Evolutionary conservation across 2,797 vertebrate genomes (phyloP).

Genomic region (Liparis tanakae): DNA sequence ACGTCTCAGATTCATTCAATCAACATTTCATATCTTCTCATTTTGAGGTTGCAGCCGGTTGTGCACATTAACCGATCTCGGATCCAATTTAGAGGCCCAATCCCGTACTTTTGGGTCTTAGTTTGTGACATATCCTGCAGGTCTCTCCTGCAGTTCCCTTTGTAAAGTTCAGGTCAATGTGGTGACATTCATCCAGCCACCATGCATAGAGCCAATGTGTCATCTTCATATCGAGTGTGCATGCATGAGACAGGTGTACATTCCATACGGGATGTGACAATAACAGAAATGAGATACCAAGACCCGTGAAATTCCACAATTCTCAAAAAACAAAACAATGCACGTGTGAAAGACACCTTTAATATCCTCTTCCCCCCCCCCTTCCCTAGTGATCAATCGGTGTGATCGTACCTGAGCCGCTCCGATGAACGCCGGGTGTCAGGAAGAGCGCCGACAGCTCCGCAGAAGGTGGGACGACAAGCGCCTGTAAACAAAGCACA

Average conservation of each 20-base stretch:
- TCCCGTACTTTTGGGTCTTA: too few relatives aligned
- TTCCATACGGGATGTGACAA: background rate
- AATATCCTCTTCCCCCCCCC: constrained; percentile 86
- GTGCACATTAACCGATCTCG: background rate
- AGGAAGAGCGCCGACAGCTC: constrained; percentile 82
- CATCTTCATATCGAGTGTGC: background rate
- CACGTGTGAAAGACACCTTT: constrained; percentile 86
- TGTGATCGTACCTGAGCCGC: constrained; percentile 80
- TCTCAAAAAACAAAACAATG: constrained; percentile 3
- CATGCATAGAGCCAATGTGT: too few relatives aligned
- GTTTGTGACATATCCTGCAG: too few relatives aligned
- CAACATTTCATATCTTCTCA: constrained; percentile 25
- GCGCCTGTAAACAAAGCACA: constrained; percentile 83
- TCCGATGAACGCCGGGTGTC: constrained; percentile 72
- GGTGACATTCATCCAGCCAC: background rate
- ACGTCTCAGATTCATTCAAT: constrained; percentile 37
- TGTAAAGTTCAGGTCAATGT: background rate
- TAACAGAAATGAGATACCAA: background rate
- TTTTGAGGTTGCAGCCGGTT: constrained; percentile 26
- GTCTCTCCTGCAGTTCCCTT: too few relatives aligned
- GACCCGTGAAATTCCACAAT: background rate
- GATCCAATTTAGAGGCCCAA: too few relatives aligned
- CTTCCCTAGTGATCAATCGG: constrained; percentile 77
- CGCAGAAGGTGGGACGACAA: constrained; percentile 79
- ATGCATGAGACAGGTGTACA: too few relatives aligned